Base-by-base conservation (phyloP, 2,888 invertebrate species). In the Atrina japonica region DNA sequence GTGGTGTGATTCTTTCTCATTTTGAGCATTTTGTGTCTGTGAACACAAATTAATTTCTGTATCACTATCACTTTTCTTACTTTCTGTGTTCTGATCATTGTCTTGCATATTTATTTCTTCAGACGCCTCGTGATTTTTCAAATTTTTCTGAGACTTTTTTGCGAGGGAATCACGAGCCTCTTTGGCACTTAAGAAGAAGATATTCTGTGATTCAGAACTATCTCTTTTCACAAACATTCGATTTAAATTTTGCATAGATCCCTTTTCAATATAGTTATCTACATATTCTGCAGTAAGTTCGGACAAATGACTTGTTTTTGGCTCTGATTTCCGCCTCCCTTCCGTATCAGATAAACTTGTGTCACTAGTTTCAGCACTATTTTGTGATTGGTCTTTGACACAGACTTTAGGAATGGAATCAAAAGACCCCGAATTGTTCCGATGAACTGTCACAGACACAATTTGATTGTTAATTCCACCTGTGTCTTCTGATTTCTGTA, bases 401-500 rank as follows among this genome's bases (percentile, higher is more conserved):
- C 35, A 35, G 35, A 35, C 35, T 7, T 35, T 35, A 35, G 35
- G 35, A 11, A 35, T 11, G 11, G 35, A 35, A 35, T 41, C 21
- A 1, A 1, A n/a, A 6, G 7, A 14, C 14, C 30, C 45, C 29
- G 45, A 27, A 30, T 23, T 25, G 21, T 30, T n/a, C 21, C 25
- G 21, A 25, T 66, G 49, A 3, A 60, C 43, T 2, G 29, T 47
- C 43, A 41, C 63, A 14, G 52, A 49, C 41, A 69, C 58, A 49
- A 47, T 49, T 18, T 61, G 47, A 61, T 35, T 30, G 14, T 61
- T 47, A 49, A 14, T 14, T 35, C 27, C 49, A 14, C n/a, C 47
- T 6, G 47, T 14, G 1, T 21, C n/a, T 14, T n/a, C 47, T 7
- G 47, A 18, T 21, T 52, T n/a, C n/a, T n/a, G n/a, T n/a, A n/a